Conservation (phyloP, 2,888 invertebrate genomes). For the Phorcus lineatus region DNA sequence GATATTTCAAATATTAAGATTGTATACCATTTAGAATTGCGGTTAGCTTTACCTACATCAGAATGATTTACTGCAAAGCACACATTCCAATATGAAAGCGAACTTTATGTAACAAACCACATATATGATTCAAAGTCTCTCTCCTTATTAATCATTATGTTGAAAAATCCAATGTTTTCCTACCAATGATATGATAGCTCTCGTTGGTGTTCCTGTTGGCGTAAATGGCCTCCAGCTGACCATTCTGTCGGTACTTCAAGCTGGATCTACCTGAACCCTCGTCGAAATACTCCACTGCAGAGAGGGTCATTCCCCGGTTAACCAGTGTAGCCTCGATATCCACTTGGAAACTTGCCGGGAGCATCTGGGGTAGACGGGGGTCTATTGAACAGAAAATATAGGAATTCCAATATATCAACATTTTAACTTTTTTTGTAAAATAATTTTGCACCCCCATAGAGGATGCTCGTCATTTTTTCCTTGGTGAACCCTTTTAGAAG, state of each 20-base stretch:
- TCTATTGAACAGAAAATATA: background rate
- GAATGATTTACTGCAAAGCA: too few relatives aligned
- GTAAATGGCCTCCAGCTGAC: constrained; percentile 32
- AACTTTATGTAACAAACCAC: too few relatives aligned
- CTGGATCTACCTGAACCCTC: constrained; percentile 43
- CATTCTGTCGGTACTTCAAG: constrained; percentile 37
- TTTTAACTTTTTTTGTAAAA: too few relatives aligned
- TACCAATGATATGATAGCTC: constrained; percentile 44
- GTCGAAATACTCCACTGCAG: constrained; percentile 53
- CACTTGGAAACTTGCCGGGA: constrained; percentile 51
- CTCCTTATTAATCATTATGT: too few relatives aligned
- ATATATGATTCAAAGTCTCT: too few relatives aligned
- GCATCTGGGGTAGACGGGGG: constrained; percentile 42
- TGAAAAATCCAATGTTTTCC: background rate
- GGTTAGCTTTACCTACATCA: too few relatives aligned
- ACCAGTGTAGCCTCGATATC: constrained; percentile 52
- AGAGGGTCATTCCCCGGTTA: constrained; percentile 41
- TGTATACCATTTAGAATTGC: too few relatives aligned
- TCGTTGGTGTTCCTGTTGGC: constrained; percentile 49
- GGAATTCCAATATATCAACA: background rate
- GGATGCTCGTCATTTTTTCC: too few relatives aligned
- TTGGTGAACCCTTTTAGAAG: too few relatives aligned
- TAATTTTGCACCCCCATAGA: too few relatives aligned
- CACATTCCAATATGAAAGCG: too few relatives aligned
- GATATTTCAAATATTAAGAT: too few relatives aligned